phyloP scores from a whole-genome alignment of 2,888 invertebrate genomes.

The Minunthozetes semirufus region DNA sequence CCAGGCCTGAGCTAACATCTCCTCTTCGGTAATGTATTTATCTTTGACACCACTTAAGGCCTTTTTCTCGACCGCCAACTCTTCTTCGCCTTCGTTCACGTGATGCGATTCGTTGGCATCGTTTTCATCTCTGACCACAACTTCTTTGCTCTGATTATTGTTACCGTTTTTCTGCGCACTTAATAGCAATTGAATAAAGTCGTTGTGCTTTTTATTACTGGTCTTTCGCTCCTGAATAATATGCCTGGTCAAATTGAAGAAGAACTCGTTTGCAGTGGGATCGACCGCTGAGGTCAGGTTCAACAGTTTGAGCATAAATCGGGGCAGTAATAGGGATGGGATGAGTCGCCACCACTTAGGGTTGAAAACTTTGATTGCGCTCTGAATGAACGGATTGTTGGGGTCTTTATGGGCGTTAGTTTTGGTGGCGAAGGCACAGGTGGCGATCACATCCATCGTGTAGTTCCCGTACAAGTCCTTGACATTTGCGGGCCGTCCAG shows the following conservation, averaged over 20 bases:
- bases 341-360: not conserved
- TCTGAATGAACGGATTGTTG: not conserved
- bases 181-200: conserved; percentile 20
- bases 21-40: conserved; percentile 35
- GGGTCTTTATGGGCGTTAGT: not conserved
- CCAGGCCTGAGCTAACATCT: conserved; percentile 52
- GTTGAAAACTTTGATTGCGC: not conserved
- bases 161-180: not conserved
- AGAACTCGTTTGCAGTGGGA: not conserved
- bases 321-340: too few species aligned
- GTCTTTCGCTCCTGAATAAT: not conserved
- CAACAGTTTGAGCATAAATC: too few species aligned
- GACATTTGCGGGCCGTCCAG: not conserved
- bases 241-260: not conserved
- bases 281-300: not conserved
- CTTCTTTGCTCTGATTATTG: not conserved
- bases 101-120: not conserved
- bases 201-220: not conserved
- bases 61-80: conserved; percentile 42
- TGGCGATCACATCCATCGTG: conserved; percentile 24
- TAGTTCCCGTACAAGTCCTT: not conserved
- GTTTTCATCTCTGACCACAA: too few species aligned
- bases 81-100: not conserved
- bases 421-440: conserved; percentile 16
- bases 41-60: not conserved